phyloP scores from a whole-genome alignment of 2,797 vertebrate genomes.

The Labroides dimidiatus region DNA sequence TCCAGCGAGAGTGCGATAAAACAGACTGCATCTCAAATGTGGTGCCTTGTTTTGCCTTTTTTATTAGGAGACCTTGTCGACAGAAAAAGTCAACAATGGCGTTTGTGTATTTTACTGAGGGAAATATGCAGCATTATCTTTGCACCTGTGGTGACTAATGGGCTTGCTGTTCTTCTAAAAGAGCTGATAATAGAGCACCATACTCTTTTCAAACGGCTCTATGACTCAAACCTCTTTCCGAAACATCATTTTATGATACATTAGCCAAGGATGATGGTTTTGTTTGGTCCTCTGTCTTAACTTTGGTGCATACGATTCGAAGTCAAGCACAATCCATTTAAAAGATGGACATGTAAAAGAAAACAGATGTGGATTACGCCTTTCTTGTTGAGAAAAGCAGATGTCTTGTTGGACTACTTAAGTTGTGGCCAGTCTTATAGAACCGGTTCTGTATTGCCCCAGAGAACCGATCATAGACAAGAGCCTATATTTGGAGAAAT shows the following conservation, averaged over 20 bases:
- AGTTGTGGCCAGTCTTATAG: no score
- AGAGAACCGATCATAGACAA: no score
- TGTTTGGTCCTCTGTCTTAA: slow-evolving; percentile 8
- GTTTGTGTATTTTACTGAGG: slow-evolving; percentile 4
- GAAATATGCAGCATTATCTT: not conserved
- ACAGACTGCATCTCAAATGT: slow-evolving; percentile 2
- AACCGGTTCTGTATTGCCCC: no score
- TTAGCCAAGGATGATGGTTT: not conserved
- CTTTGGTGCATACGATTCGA: slow-evolving; percentile 15
- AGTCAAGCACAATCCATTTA: slow-evolving; percentile 14
- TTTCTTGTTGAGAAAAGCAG: no score
- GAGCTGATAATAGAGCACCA: slow-evolving; percentile 3
- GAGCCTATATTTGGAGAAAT: no score
- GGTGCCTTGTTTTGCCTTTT: slow-evolving; percentile 1
- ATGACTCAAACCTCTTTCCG: not conserved
- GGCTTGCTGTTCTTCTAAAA: slow-evolving; percentile 14
- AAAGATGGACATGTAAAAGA: no score
- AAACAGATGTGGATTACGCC: no score
- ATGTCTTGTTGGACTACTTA: no score
- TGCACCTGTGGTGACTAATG: not conserved
- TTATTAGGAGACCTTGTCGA: not conserved
- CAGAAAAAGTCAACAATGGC: not conserved
- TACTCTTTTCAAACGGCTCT: not conserved
- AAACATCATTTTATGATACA: slow-evolving; percentile 17
- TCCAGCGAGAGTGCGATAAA: not conserved